A percentile compares a stretch with the other conserved stretches of the same genome.
Conservation (phyloP, 1,140 invertebrate genomes). For the Pogonomyrmex barbatus region DNA sequence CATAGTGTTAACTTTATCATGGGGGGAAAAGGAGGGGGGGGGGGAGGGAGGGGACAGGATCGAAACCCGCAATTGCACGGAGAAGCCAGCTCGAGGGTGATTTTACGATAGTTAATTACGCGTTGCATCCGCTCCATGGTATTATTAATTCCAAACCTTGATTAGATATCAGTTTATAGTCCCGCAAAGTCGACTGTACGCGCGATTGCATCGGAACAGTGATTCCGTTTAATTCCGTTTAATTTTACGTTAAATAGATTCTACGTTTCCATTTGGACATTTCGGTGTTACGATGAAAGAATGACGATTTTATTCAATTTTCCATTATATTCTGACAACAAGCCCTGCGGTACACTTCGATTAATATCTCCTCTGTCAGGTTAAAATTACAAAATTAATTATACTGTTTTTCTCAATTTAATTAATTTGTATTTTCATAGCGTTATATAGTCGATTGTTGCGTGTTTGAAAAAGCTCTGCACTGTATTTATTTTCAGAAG, state of each 20-base stretch:
- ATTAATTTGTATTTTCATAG: conserved; percentile 8
- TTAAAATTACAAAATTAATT: conserved; percentile 27
- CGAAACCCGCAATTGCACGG: background rate
- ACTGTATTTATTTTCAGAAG: background rate
- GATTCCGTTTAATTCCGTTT: background rate
- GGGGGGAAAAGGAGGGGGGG: too few species aligned
- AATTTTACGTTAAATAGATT: conserved; percentile 2
- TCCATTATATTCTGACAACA: background rate
- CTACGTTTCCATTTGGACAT: background rate
- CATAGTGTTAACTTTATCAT: conserved; percentile 18
- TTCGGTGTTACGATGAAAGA: background rate
- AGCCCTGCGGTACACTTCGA: background rate
- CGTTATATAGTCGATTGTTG: background rate
- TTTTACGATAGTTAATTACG: conserved; percentile 32
- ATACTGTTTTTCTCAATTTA: background rate
- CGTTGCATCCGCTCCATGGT: background rate
- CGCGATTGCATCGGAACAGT: background rate
- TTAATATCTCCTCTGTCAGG: background rate
- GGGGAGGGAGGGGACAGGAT: too few species aligned
- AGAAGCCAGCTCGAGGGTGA: background rate
- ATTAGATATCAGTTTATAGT: background rate
- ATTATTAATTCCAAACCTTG: conserved; percentile 26
- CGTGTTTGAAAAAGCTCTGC: background rate
- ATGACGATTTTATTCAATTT: background rate
- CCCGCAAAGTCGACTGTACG: background rate